A percentile compares a stretch with the other conserved stretches of the same genome.
phyloP scores from a whole-genome alignment of 2,113 vertebrate species.

The Mormyrus iriodes region DNA sequence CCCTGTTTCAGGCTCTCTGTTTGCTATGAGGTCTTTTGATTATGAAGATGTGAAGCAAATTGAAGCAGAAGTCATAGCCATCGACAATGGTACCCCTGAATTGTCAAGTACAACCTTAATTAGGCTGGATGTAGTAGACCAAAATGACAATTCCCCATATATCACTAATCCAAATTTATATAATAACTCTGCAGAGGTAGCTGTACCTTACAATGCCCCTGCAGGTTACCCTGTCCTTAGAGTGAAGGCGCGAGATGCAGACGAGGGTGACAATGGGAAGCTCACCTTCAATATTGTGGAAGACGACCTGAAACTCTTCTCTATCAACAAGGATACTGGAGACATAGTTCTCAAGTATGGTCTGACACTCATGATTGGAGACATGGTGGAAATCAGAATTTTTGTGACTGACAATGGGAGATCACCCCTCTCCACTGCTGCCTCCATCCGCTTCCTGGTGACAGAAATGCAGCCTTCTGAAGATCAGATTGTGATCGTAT shows the following conservation, averaged over 20 bases:
- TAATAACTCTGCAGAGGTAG: conserved; percentile 49
- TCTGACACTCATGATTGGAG: conserved; percentile 38
- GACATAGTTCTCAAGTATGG: conserved; percentile 52
- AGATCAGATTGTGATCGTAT: conserved; percentile 47
- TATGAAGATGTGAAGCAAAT: conserved; percentile 47
- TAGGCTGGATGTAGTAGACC: conserved; percentile 52
- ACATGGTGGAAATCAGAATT: conserved; percentile 43
- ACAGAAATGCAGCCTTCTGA: conserved; percentile 51
- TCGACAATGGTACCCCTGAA: conserved; percentile 38
- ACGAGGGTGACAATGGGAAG: conserved; percentile 46
- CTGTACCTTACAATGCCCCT: conserved; percentile 43
- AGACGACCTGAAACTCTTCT: conserved; percentile 45
- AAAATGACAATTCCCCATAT: conserved; percentile 56
- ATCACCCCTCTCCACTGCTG: conserved; percentile 37
- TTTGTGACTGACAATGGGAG: conserved; percentile 51
- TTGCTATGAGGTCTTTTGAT: conserved; percentile 51
- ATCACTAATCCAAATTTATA: conserved; percentile 48
- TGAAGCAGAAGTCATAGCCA: conserved; percentile 36
- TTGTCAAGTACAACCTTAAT: conserved; percentile 44
- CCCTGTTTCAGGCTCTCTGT: conserved; percentile 47
- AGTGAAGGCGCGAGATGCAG: conserved; percentile 47
- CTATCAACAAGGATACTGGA: conserved; percentile 42
- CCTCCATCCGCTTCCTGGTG: conserved; percentile 45
- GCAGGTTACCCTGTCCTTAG: conserved; percentile 51
- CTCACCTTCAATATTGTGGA: conserved; percentile 50